phyloP scores from a whole-genome alignment of 2,797 vertebrate species.

The Sebastes melanostomus region DNA sequence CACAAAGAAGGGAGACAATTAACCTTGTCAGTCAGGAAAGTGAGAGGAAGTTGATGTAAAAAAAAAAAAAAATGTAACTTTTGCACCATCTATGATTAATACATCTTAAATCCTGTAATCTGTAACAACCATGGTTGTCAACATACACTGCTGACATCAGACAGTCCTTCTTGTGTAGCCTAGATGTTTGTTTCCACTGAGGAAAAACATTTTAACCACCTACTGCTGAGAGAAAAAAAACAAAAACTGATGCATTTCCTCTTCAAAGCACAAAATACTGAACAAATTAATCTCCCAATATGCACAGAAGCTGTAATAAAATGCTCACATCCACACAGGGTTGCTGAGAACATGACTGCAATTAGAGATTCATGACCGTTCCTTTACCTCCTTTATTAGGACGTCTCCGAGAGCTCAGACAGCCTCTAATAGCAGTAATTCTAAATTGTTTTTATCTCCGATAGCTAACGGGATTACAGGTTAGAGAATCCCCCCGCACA shows the following conservation, averaged over 20 bases:
- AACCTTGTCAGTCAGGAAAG: constrained; percentile 19
- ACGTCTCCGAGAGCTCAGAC: constrained; percentile 22
- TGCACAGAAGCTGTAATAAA: neutral
- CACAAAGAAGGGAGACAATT: neutral
- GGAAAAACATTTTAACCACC: neutral
- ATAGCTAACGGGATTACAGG: constrained; percentile 42
- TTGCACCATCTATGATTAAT: neutral
- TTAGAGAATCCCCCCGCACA: constrained; percentile 9
- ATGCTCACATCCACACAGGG: neutral
- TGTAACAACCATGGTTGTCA: no score
- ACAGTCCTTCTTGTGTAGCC: neutral
- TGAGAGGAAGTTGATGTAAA: neutral
- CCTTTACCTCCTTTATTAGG: constrained; percentile 29
- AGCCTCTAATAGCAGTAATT: constrained; percentile 30
- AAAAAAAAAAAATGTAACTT: neutral
- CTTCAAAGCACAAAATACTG: neutral
- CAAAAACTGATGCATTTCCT: neutral
- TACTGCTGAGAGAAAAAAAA: neutral
- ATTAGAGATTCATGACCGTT: constrained; percentile 6
- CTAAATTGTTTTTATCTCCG: constrained; percentile 23
- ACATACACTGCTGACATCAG: neutral
- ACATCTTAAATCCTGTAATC: neutral
- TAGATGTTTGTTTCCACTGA: neutral
- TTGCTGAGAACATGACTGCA: constrained; percentile 1
- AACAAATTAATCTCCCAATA: neutral